Evolutionary conservation across 2,888 invertebrate species (phyloP).

Genomic region (Ischnura elegans): DNA sequence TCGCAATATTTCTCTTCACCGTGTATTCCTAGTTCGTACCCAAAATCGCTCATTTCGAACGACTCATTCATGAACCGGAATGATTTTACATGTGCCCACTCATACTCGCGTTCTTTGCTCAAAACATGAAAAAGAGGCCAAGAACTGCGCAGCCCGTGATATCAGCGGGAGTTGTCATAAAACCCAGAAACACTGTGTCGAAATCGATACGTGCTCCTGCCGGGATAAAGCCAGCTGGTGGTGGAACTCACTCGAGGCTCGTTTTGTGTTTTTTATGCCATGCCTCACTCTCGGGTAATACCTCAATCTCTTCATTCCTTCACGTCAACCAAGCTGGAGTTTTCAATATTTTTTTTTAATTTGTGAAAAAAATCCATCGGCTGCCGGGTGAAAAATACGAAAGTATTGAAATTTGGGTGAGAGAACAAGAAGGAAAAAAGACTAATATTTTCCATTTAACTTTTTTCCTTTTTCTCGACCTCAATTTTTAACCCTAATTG

Average conservation of each 20-base stretch:
- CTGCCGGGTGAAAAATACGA: neutral
- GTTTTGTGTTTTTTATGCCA: neutral
- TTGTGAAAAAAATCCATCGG: neutral
- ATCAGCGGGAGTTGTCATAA: neutral
- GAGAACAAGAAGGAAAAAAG: neutral
- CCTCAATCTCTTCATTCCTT: no score
- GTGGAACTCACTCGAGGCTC: neutral
- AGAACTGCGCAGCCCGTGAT: neutral
- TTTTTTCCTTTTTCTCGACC: no score
- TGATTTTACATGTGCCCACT: no score
- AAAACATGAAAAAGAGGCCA: neutral
- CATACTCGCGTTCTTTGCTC: no score
- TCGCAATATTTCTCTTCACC: no score
- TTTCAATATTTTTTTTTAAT: neutral
- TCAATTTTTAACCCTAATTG: no score
- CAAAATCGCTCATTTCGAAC: no score
- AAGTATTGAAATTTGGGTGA: neutral
- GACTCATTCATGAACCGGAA: no score
- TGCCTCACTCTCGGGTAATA: neutral
- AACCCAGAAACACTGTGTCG: conserved; percentile 4
- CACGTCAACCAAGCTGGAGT: neutral
- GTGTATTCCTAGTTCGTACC: no score
- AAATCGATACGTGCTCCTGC: conserved; percentile 14
- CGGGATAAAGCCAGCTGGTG: conserved; percentile 18
- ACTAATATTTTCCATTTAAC: no score